Evolutionary conservation across 2,888 invertebrate genomes (phyloP).

Genomic region (Chrysodeixis includens): DNA sequence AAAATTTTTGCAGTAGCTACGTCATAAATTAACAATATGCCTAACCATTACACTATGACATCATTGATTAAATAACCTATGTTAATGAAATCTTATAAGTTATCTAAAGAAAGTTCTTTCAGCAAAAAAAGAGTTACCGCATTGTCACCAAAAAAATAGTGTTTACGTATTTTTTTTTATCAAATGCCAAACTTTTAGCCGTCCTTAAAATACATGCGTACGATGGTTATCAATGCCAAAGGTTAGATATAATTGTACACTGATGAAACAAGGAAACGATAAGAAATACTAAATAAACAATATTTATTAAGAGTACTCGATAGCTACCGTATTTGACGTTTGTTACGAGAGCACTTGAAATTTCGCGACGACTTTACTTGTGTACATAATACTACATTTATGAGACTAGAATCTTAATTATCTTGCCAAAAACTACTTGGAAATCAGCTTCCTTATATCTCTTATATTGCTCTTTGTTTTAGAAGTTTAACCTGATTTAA

Average conservation of each 20-base stretch:
- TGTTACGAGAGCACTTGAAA: conserved; percentile 35
- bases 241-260: conserved; percentile 51
- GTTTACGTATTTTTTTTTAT: neutral
- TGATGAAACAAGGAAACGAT: conserved; percentile 60
- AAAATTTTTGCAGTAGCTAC: no score
- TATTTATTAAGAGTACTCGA: conserved; percentile 44
- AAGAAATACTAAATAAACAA: conserved; percentile 52
- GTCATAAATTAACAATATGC: no score
- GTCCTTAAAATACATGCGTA: conserved; percentile 12
- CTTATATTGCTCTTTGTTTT: neutral
- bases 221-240: conserved; percentile 42
- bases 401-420: conserved; percentile 31
- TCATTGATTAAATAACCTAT: no score
- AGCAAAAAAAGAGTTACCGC: neutral
- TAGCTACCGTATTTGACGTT: conserved; percentile 29
- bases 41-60: no score
- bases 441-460: conserved; percentile 17
- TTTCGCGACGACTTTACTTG: conserved; percentile 39
- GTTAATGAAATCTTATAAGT: no score
- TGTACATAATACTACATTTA: conserved; percentile 38
- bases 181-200: conserved; percentile 1
- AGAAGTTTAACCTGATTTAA: no score
- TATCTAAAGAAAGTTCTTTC: no score
- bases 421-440: conserved; percentile 9
- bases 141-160: neutral